These are phyloP conservation scores for Pocota personata DNA, from an alignment of 2,888 invertebrate species.

Conservation along the genomic window DNA sequence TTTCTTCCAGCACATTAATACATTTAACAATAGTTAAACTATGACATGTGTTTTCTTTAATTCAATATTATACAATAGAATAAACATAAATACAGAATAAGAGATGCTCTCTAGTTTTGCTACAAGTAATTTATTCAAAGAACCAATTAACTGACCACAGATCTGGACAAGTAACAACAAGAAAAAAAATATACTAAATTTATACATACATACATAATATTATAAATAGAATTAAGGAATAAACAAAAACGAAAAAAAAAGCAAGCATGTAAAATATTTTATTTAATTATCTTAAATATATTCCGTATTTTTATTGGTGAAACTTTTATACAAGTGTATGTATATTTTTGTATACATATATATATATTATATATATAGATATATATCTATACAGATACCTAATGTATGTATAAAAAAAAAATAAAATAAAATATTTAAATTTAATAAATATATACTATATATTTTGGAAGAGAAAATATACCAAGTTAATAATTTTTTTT, in stretches of 20 bases:
- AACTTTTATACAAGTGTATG: slow-evolving; percentile 73
- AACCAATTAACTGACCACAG: slow-evolving; percentile 66
- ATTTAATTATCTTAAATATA: slow-evolving; percentile 68
- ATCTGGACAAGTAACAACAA: slow-evolving; percentile 59
- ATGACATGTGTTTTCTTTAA: slow-evolving; percentile 43
- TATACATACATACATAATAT: slow-evolving; percentile 64
- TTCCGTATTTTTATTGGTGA: slow-evolving; percentile 73
- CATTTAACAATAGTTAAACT: slow-evolving; percentile 42
- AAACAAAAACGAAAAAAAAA: slow-evolving; percentile 28
- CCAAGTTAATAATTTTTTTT: slow-evolving; percentile 60
- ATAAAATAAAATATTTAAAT: slow-evolving; percentile 69
- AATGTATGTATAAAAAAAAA: slow-evolving; percentile 66
- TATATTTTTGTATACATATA: slow-evolving; percentile 73
- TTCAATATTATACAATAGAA: slow-evolving; percentile 35
- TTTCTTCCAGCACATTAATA: slow-evolving; percentile 25
- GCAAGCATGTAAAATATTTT: slow-evolving; percentile 68
- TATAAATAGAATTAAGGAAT: slow-evolving; percentile 55
- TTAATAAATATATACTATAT: slow-evolving; percentile 73
- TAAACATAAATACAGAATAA: slow-evolving; percentile 63
- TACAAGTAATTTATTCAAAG: slow-evolving; percentile 73
- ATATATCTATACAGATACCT: slow-evolving; percentile 73
- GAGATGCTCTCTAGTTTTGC: slow-evolving; percentile 73
- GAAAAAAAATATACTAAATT: slow-evolving; percentile 51
- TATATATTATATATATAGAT: slow-evolving; percentile 66
- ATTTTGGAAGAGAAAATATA: slow-evolving; percentile 73